Evolutionary conservation across 2,888 invertebrate species (phyloP), one percentile per base, ranked within the genome.

Genomic region (Gastracanthus pulcherrimus): DNA sequence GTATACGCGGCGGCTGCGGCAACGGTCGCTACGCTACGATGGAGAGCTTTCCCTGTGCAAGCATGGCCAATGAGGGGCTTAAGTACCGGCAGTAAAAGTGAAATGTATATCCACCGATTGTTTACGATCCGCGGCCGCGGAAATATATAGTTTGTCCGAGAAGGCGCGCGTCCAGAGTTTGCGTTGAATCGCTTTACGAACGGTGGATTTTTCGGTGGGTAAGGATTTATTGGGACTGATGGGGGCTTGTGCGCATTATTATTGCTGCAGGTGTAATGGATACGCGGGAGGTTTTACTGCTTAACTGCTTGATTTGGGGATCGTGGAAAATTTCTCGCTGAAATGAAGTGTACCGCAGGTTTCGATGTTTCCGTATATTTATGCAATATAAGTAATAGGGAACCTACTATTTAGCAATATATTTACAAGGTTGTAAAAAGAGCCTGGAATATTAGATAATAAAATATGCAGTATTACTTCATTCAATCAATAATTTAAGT

Each of bases 21-120:
- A 62, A 41, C n/a, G 16, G 13, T 26, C 19, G 41, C 38, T 13
- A 38, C 4, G 19, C 5, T 36, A n/a, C n/a, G 7, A 7, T 3
- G n/a, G n/a, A n/a, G n/a, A n/a, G n/a, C 48, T 76, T 69, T 45
- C 58, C 36, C 58, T 58, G 23, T 4, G 29, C 19, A 3, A 6
- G 26, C 13, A 11, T 34, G 11, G 31, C 16, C 55, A 34, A 38
- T 55, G 38, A 16, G 55, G 38, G 51, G 29, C 64, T 71, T 36
- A 31, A 64, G 78, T 64, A 45, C 31, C 55, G 41, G n/a, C 26
- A 41, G 58, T 34, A 79, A 67, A 74, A 74, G 74, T 74, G 58
- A 79, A 79, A 79, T 60, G 58, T 74, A 64, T 38, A 74, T 34
- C 79, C 26, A 34, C n/a, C 26, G 38, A 62, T 62, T 62, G 70